Base-by-base conservation (phyloP, 2,888 invertebrate species). In the Scaptomyza parva region DNA sequence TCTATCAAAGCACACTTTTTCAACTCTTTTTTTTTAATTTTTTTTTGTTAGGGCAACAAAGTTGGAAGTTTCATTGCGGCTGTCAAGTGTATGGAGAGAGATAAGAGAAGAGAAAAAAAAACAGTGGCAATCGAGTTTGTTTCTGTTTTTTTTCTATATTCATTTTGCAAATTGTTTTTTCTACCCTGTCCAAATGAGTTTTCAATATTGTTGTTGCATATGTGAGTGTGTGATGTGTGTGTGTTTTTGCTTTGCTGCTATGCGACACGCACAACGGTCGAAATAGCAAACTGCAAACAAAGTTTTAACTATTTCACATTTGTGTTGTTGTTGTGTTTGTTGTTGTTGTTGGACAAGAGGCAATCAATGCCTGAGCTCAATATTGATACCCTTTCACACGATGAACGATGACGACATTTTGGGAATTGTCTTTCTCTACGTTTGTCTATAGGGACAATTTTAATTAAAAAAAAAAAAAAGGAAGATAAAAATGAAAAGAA, bases 361-460 rank as follows among this genome's bases (percentile, higher is more conserved):
- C 88, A 81, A 85, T 81, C 80, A 87, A 85, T 78, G 68, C 60
- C 45, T 52, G 35, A 11, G 44, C 76, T 70, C 58, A 62, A 71
- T 76, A 74, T 74, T 66, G 73, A 76, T 71, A 61, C 73, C 52
- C 52, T 66, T 71, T 69, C 59, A 59, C 30, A 76, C 71, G 62
- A 59, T 60, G 67, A 53, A 57, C 62, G 66, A 76, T 71, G 77
- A 59, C 57, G 61, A 70, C 71, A 74, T 62, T 58, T 66, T 51
- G 44, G 41, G 61, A 70, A 66, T 44, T 59, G 54, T 65, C 61
- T 54, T 58, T 65, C n/a, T 39, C 52, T 30, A 30, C 26, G 44
- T 14, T 39, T 14, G 24, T 22, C 35, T 12, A 22, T 18, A 24
- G 40, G 12, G 33, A 8, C 48, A 60, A 44, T 60, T 60, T 68